Percentiles rank a stretch among this genome's conserved stretches.
Conservation (phyloP, 1,140 invertebrate species). For the Teleopsis dalmanni region DNA sequence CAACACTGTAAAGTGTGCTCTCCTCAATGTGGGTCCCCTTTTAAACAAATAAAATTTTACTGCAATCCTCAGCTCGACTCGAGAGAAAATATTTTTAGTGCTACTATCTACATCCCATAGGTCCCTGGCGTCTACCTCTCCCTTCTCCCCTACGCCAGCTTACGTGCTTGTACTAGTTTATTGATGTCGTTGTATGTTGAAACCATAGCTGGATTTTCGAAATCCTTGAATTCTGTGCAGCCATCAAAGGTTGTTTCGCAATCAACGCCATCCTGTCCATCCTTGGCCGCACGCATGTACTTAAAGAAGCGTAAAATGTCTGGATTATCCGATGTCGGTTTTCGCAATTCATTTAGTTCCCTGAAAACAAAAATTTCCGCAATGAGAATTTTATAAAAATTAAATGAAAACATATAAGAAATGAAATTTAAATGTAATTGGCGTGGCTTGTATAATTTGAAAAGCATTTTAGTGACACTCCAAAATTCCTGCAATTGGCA, state of each 20-base stretch:
- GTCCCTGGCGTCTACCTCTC: too few species aligned
- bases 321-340: slow-evolving; percentile 72
- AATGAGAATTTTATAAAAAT: background rate
- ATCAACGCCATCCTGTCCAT: slow-evolving; percentile 69
- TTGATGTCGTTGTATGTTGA: slow-evolving; percentile 79
- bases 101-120: too few species aligned
- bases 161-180: slow-evolving; percentile 72
- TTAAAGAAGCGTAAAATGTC: slow-evolving; percentile 78
- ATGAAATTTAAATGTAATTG: too few species aligned
- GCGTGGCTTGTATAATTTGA: too few species aligned
- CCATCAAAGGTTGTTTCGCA: slow-evolving; percentile 56
- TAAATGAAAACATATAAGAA: background rate
- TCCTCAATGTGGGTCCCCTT: too few species aligned
- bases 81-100: too few species aligned
- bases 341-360: slow-evolving; percentile 72
- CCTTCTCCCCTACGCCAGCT: slow-evolving; percentile 47
- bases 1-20: too few species aligned
- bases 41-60: too few species aligned
- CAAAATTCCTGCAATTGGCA: too few species aligned
- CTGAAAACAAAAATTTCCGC: slow-evolving; percentile 42
- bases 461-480: too few species aligned
- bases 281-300: slow-evolving; percentile 80
- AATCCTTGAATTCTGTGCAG: slow-evolving; percentile 49
- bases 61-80: too few species aligned
- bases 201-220: slow-evolving; percentile 68